These are phyloP conservation scores for Rissa tridactyla DNA, from an alignment of 2,113 vertebrate genomes.

Conservation along the genomic window DNA sequence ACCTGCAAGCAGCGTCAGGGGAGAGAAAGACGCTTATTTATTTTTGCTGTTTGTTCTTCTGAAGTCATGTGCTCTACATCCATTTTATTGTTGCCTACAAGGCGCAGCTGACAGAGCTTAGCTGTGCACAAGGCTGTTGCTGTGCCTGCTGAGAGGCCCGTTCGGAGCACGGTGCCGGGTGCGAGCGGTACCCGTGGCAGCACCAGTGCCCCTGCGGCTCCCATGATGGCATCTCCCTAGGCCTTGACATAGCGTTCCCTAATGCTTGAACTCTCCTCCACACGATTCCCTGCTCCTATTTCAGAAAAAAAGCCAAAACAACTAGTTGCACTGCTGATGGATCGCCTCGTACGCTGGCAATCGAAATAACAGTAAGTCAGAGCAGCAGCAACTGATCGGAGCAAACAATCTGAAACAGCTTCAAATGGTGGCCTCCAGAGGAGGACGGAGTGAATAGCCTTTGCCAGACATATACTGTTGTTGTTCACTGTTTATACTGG, in stretches of 20 bases:
- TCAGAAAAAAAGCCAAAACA: not conserved
- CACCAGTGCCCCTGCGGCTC: not conserved
- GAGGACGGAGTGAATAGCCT: not conserved
- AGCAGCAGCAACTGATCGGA: not conserved
- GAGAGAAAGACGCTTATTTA: not conserved
- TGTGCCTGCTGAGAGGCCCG: not conserved
- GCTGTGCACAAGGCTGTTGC: not conserved
- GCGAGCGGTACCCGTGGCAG: not conserved
- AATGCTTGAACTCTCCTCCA: not conserved
- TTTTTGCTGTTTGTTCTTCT: constrained; percentile 43
- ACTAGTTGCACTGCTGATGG: not conserved
- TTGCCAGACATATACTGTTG: not conserved
- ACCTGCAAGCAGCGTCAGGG: not conserved
- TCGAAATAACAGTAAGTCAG: not conserved
- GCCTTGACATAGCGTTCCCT: not conserved
- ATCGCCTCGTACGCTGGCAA: not conserved
- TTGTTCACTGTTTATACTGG: not conserved
- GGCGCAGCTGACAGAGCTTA: not conserved
- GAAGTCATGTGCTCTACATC: constrained; percentile 21
- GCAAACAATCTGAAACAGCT: not conserved
- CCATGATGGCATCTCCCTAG: not conserved
- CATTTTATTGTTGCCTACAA: constrained; percentile 29
- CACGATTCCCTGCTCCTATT: not conserved
- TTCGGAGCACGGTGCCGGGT: fast-evolving
- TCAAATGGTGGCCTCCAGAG: not conserved